Conservation (phyloP, 2,113 vertebrate genomes). For the Pseudorectes ferrugineus region DNA sequence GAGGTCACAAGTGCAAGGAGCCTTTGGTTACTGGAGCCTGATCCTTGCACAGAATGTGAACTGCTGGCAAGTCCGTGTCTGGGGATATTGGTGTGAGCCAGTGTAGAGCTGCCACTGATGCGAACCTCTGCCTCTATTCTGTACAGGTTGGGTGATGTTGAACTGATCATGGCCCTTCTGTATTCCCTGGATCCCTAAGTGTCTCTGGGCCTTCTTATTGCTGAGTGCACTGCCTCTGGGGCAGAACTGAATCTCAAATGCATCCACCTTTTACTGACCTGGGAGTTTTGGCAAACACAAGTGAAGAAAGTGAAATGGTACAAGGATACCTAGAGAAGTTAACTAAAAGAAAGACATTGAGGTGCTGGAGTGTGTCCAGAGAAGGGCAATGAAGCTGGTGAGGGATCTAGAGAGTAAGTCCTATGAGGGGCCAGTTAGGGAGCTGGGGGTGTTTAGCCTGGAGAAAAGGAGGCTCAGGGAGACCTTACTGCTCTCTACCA, state of each 20-base stretch:
- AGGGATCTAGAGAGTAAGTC: not conserved
- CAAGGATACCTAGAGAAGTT: not conserved
- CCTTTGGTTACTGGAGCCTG: not conserved
- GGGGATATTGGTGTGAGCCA: not conserved
- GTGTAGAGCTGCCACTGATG: not conserved
- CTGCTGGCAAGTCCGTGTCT: not conserved
- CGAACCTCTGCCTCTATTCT: not conserved
- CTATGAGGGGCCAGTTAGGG: not conserved
- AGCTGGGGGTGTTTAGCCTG: not conserved
- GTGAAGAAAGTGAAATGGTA: not conserved
- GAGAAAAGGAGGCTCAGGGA: not conserved
- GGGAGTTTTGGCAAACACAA: not conserved
- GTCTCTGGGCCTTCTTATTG: not conserved
- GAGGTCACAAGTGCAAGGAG: not conserved
- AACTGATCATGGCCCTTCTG: not conserved
- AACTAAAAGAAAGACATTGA: not conserved
- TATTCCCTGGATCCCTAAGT: not conserved
- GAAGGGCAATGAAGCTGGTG: not conserved
- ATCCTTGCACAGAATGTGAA: not conserved
- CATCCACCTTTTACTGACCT: not conserved
- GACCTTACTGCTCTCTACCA: not conserved
- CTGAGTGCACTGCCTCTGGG: not conserved
- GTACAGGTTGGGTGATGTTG: not conserved
- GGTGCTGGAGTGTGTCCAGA: not conserved
- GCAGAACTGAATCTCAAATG: not conserved